A percentile compares a stretch with the other conserved stretches of the same genome.
Evolutionary conservation across 1,140 invertebrate genomes (phyloP).

Genomic region (Atopsyche davidsoni): DNA sequence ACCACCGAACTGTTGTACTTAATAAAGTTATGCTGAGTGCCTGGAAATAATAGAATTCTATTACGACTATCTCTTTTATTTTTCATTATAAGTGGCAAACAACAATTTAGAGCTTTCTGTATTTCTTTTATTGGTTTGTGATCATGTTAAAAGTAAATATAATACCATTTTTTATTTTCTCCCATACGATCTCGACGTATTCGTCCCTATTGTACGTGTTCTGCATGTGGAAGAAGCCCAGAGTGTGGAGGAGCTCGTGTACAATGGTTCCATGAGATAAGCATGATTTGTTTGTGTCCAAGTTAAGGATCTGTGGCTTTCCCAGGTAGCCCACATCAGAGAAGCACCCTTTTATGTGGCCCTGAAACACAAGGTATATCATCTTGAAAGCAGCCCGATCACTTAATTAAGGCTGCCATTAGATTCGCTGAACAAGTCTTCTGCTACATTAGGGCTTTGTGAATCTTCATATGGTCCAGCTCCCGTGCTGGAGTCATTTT

Average conservation of each 20-base stretch:
- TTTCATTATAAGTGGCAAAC: neutral
- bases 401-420: no score
- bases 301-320: conserved; percentile 47
- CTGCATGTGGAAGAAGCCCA: conserved; percentile 70
- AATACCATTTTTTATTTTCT: conserved; percentile 56
- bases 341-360: conserved; percentile 43
- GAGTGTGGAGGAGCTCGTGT: conserved; percentile 62
- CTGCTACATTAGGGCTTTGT: neutral
- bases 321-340: conserved; percentile 48
- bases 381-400: no score
- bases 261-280: conserved; percentile 53
- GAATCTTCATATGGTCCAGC: no score
- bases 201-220: conserved; percentile 63
- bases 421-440: neutral
- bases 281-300: conserved; percentile 44
- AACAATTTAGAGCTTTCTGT: neutral
- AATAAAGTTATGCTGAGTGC: conserved; percentile 61
- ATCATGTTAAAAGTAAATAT: neutral
- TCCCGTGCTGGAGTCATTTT: no score
- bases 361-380: conserved; percentile 32
- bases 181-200: conserved; percentile 58
- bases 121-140: neutral
- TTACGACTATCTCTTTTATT: neutral
- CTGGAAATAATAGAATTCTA: conserved; percentile 36
- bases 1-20: conserved; percentile 59